Evolutionary conservation across 2,797 vertebrate species (phyloP).

Genomic region (Cercopithecus mitis): DNA sequence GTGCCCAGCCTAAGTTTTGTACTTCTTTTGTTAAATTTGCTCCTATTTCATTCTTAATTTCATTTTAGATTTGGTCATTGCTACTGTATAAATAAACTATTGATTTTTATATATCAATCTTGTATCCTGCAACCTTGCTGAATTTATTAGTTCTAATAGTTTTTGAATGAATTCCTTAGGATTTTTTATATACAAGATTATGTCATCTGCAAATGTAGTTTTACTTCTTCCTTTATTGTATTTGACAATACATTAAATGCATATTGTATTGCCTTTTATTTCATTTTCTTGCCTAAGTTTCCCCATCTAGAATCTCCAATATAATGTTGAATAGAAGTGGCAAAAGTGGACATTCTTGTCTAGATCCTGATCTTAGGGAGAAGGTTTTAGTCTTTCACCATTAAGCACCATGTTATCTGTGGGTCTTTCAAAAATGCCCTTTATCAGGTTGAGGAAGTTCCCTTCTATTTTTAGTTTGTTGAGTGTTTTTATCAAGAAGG

Average conservation of each 20-base stretch:
- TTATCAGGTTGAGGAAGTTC: not conserved
- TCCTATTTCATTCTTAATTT: not conserved
- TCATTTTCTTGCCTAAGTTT: not conserved
- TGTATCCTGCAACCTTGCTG: not conserved
- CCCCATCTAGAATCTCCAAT: not conserved
- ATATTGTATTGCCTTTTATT: not conserved
- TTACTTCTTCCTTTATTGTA: not conserved
- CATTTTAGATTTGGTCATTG: not conserved
- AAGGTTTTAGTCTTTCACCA: not conserved
- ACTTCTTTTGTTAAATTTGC: not conserved
- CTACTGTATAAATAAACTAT: not conserved
- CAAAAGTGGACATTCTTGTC: not conserved
- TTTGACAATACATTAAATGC: too few species aligned
- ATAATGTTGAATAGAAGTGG: too few species aligned
- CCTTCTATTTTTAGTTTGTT: not conserved
- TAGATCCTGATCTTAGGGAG: not conserved
- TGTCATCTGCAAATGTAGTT: not conserved
- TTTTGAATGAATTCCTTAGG: not conserved
- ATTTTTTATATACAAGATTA: not conserved
- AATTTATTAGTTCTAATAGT: not conserved
- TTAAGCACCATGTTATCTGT: not conserved
- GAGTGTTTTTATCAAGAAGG: not conserved
- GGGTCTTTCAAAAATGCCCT: not conserved
- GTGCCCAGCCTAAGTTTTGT: not conserved
- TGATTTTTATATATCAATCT: not conserved